Evolutionary conservation across 2,888 invertebrate species (phyloP), one percentile per base, ranked within the genome.

Genomic region (Drosophila barbarae): DNA sequence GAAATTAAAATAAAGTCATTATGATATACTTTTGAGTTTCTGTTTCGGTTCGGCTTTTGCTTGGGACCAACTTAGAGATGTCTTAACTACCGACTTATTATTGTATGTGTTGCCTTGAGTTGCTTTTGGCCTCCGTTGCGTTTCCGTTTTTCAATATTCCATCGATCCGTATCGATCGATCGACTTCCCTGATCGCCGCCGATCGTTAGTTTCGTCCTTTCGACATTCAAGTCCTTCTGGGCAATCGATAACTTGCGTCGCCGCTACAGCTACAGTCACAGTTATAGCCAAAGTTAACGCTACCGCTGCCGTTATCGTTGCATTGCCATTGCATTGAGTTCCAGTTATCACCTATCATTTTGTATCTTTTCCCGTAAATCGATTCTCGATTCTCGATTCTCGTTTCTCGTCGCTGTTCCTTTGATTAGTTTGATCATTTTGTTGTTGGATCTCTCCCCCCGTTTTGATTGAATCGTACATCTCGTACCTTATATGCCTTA

Each of bases 391-490:
- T 15, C 26, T 6, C 39, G 21, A 21, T 15, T 15, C 44, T 55
- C 47, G 23, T 21, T 41, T 46, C 55, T 56, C 55, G 55, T 56
- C 55, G 55, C 21, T 46, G 51, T 74, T 51, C 18, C 28, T 44
- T 63, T 67, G 55, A 58, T 39, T 49, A 54, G 28, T 58, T 23
- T 55, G 32, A 38, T 69, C 44, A 53, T 46, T 73, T 74, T 63
- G 56, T 74, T 63, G 56, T 67, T 64, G 38, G 44, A 63, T 44
- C 18, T 63, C 28, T 35, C 64, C 75, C 30, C 18, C 46, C 8
- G 30, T 60, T 53, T 52, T 69, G 53, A 52, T 53, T 70, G 53
- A 72, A 63, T 75, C 64, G 61, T 78, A 59, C 71, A 74, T 74
- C 49, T 60, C 54, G 65, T 72, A 57, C 47, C 58, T 57, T 56